Evolutionary conservation across 1,140 invertebrate genomes (phyloP), one percentile per base, ranked within the genome.

Genomic region (Heliconius eleuchia): DNA sequence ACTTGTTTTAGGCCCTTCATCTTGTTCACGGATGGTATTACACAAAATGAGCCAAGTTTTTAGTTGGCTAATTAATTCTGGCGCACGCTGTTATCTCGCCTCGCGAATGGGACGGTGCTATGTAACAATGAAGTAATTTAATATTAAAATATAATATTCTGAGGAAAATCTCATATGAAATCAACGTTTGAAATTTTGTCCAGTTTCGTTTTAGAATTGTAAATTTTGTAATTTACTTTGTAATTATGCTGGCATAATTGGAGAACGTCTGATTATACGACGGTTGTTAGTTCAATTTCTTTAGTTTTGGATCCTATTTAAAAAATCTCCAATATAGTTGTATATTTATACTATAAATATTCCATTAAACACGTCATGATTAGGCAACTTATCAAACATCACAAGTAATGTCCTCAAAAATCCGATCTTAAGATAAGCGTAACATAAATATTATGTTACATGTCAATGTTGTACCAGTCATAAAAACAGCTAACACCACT

Each of bases 61-160:
- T 86, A 90, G 89, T 90, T 86, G 83, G 83, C 87, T 90, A 90
- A 90, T 90, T 90, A 90, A 90, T 90, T 90, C 87, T 83, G 80
- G 80, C 83, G 85, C 89, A 90, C 89, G 89, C 83, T 81, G 85
- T 86, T 86, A 87, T 88, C 85, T 85, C 72, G 70, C 42, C 77
- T 78, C 74, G 79, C 77, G 55, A 73, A 78, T 81, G 19, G 81
- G 80, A 85, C 46, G 76, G 80, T 30, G 79, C 82, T 80, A 86
- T 85, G 79, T 66, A 66, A 66, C 70, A 60, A 75, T 23, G 71
- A 78, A 76, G 72, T 79, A 39, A 73, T 77, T 77, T 77, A 77
- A 55, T 55, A 77, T 72, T 77, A 34, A 77, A 72, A 37, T 77
- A 55, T 71, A 19, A 66, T 30, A 66, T 66, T 27, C 23, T 3